Base-by-base conservation (phyloP, 1,140 invertebrate genomes). In the Forficula auricularia region DNA sequence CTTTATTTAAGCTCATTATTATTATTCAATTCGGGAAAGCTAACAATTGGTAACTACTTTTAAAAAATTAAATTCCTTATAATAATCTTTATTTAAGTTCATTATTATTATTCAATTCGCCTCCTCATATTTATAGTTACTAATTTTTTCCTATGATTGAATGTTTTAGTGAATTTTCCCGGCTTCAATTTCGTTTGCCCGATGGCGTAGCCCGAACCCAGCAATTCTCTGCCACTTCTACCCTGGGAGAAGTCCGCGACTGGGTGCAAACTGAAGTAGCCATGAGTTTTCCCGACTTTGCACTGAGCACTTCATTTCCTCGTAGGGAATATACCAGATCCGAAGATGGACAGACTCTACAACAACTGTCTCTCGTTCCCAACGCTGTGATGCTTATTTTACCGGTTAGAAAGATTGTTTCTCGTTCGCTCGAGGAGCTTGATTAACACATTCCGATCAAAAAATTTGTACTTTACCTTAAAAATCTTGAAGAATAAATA, bases 121-220 rank as follows among this genome's bases (percentile, higher is more conserved):
- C n/a, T n/a, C n/a, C n/a, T n/a, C n/a, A n/a, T n/a, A n/a, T n/a
- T n/a, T n/a, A n/a, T n/a, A n/a, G n/a, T n/a, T n/a, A n/a, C n/a
- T n/a, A n/a, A n/a, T 27, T 27, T 27, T 27, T 27, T 27, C 22
- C n/a, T 14, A 38, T 9, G 36, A 14, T 38, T 13, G 9, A 9
- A 10, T 9, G 7, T 39, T 44, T 1, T 12, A 44, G 43, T 18
- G 54, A 59, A 32, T 56, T 59, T 20, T 57, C 82, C 0, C 68
- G 81, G 40, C 70, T 92, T 34, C 85, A 90, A 62, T 88, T 92
- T 54, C 73, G 81, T 50, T 52, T 89, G 38, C 79, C 85, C 0
- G 77, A 82, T 57, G 86, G 86, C 9, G 70, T 68, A 1, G 68
- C 72, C 9, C 66, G 75, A 43, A 68, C 68, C 7, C 71, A 75